Base-by-base conservation (phyloP, 2,888 invertebrate species). In the Herminia tarsipennalis region DNA sequence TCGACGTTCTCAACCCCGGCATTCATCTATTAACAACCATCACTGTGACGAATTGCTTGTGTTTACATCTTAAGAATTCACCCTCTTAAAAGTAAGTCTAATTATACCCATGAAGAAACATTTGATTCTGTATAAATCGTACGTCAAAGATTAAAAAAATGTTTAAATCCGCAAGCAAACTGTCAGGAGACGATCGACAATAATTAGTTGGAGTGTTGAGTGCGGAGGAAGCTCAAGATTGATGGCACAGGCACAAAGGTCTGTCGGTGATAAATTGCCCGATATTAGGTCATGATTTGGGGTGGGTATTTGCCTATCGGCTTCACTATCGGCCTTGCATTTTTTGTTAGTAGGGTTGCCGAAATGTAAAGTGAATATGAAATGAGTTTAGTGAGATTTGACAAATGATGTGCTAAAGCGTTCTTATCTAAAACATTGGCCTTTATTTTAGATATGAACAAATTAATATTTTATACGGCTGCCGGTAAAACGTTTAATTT, bases 261-360 rank as follows among this genome's bases (percentile, higher is more conserved):
- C 82, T 88, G 86, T 82, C 87, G 78, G 88, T 90, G 90, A 90
- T 89, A 87, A 88, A 90, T 89, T 86, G 82, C 87, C 71, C 76
- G 76, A 87, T 88, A 87, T 88, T 86, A 88, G 88, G 87, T 88
- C 88, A 88, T 88, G 87, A 88, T 88, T 89, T 78, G 78, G 81
- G 77, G 64, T 63, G 81, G 81, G 81, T 84, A 88, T 90, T 89
- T 89, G 87, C 88, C 83, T 89, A 88, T 87, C 85, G 73, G 70
- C 59, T 56, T 69, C 76, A 73, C 75, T 76, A 76, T 78, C 73
- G 67, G 67, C 69, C 74, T 67, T 74, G 75, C 71, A 76, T 77
- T 83, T 83, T 82, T 85, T 78, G 73, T 71, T 62, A 67, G 56
- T 64, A 56, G 66, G 70, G 72, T 62, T 68, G 61, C 59, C 56